Percentiles rank a stretch among this genome's conserved stretches.
These are phyloP conservation scores for Pemphigus obesinymphae DNA, from an alignment of 1,140 invertebrate genomes.

Conservation along the genomic window DNA sequence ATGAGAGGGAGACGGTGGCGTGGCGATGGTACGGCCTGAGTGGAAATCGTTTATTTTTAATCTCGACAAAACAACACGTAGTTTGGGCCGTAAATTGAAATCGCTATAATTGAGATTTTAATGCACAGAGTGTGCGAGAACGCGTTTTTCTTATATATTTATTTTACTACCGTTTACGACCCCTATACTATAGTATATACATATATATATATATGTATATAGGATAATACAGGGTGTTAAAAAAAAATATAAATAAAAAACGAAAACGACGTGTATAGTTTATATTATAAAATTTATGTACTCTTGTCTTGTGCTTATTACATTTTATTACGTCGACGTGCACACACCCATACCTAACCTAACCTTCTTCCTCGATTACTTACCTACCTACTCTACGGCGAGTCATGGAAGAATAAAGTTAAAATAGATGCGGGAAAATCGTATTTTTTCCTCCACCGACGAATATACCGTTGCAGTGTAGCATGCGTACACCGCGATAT, in stretches of 20 bases:
- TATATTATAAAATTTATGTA: conserved; percentile 18
- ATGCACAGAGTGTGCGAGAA: background rate
- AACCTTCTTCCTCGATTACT: background rate
- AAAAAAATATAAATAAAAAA: background rate
- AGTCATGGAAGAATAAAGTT: background rate
- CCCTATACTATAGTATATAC: background rate
- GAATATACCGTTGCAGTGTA: too few species aligned
- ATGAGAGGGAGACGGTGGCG: background rate
- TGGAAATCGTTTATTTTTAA: conserved; percentile 33
- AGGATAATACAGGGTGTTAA: background rate
- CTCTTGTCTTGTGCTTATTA: conserved; percentile 19
- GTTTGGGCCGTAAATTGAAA: conserved; percentile 20
- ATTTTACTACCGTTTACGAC: background rate
- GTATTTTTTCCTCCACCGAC: background rate
- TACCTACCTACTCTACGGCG: background rate
- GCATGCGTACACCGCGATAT: too few species aligned
- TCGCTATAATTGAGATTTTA: conserved; percentile 29
- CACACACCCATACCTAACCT: background rate
- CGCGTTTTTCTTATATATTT: background rate
- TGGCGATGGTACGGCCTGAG: background rate
- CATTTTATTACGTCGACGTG: conserved; percentile 1
- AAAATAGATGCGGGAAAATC: background rate
- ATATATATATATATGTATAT: background rate
- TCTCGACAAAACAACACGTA: background rate
- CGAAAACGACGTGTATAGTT: background rate